Conservation (phyloP, 2,888 invertebrate species). For the Macrosiphum euphorbiae region DNA sequence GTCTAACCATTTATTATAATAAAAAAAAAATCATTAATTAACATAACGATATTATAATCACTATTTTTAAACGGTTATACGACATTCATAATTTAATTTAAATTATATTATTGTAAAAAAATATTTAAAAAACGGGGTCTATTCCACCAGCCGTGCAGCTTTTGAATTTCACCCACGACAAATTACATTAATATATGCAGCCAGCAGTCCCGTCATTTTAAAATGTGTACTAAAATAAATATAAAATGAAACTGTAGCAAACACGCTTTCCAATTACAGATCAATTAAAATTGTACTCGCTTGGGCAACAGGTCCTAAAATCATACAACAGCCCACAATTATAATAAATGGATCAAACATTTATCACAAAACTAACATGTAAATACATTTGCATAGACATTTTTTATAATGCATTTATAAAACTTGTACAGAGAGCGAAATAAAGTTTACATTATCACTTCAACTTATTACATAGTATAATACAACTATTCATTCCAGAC, state of each 20-base stretch:
- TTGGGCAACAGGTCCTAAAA: background rate
- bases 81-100: background rate
- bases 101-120: conserved; percentile 1
- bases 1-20: background rate
- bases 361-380: background rate
- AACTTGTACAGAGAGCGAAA: background rate
- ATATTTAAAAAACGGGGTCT: background rate
- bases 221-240: background rate
- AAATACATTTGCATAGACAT: background rate
- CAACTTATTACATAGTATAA: background rate
- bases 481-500: background rate
- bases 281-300: background rate
- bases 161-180: background rate
- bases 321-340: background rate
- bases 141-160: background rate
- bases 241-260: background rate
- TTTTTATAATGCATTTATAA: background rate
- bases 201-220: background rate
- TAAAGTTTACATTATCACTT: background rate
- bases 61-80: background rate
- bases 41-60: background rate
- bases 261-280: background rate
- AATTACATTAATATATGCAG: background rate
- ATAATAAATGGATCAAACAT: background rate
- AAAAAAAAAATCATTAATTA: conserved; percentile 3